Evolutionary conservation across 1,140 invertebrate species (phyloP).

Genomic region (Temnothorax longispinosus): DNA sequence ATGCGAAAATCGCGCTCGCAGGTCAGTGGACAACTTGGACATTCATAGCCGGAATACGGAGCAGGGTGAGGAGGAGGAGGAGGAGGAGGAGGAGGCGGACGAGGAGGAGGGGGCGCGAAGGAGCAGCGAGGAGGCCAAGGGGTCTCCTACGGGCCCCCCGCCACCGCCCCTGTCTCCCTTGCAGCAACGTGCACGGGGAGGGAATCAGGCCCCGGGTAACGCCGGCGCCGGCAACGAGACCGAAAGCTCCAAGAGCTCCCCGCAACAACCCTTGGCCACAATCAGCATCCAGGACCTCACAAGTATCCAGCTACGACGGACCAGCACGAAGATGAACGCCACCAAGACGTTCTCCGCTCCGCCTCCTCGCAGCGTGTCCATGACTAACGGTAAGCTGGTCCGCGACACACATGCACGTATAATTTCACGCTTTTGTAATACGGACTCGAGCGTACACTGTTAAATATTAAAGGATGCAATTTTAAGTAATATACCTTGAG

Average conservation of each 20-base stretch:
- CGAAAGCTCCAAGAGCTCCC: constrained; percentile 84
- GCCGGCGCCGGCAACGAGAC: constrained; percentile 66
- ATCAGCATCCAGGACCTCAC: constrained; percentile 95
- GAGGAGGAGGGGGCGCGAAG: constrained; percentile 55
- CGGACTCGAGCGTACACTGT: not conserved
- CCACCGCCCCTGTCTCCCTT: constrained; percentile 87
- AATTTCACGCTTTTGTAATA: constrained; percentile 24
- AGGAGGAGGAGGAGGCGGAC: constrained; percentile 27
- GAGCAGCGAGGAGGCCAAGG: constrained; percentile 72
- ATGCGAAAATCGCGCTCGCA: constrained; percentile 62
- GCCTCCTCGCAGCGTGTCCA: constrained; percentile 90
- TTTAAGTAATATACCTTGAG: too few relatives aligned
- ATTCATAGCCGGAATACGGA: constrained; percentile 76
- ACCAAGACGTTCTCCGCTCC: constrained; percentile 92
- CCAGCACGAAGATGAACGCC: constrained; percentile 89
- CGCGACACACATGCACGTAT: constrained; percentile 40
- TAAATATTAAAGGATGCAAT: too few relatives aligned
- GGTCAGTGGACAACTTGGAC: constrained; percentile 84
- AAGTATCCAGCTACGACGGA: constrained; percentile 92
- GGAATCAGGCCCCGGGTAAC: constrained; percentile 74
- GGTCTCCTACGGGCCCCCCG: constrained; percentile 82
- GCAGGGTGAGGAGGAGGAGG: constrained; percentile 49
- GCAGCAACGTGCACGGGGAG: constrained; percentile 77
- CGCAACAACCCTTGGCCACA: constrained; percentile 92
- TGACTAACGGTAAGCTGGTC: constrained; percentile 84